phyloP scores from a whole-genome alignment of 2,888 invertebrate species.

The Troilus luridus region DNA sequence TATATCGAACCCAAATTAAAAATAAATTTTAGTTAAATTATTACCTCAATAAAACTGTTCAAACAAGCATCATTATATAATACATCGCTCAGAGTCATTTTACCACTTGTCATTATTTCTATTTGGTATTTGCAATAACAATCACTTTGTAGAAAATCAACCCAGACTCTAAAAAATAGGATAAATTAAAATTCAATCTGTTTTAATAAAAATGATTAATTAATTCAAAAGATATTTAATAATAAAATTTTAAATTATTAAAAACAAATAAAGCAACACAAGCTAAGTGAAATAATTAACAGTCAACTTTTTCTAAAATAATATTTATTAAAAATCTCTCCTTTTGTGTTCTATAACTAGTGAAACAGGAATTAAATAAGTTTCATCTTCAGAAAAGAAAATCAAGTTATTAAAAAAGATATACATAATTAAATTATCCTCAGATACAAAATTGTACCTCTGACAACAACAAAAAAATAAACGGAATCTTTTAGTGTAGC shows the following conservation, averaged over 20 bases:
- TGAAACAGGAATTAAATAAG: too few relatives aligned
- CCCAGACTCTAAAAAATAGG: conserved; percentile 75
- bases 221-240: background rate
- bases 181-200: background rate
- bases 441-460: background rate
- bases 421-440: background rate
- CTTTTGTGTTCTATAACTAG: too few relatives aligned
- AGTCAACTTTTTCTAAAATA: background rate
- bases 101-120: conserved; percentile 87
- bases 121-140: conserved; percentile 94
- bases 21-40: conserved; percentile 27
- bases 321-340: background rate
- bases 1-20: background rate
- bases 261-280: background rate
- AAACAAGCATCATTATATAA: conserved; percentile 91
- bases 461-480: background rate
- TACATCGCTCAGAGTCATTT: conserved; percentile 87
- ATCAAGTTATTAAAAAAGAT: background rate
- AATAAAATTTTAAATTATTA: background rate
- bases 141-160: conserved; percentile 86
- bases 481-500: background rate
- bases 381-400: background rate
- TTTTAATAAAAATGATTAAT: background rate
- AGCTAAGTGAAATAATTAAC: background rate
- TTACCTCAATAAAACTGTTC: conserved; percentile 93